These are phyloP conservation scores for Spatulosminthurus flaviceps DNA, from an alignment of 2,888 invertebrate species.

Conservation along the genomic window DNA sequence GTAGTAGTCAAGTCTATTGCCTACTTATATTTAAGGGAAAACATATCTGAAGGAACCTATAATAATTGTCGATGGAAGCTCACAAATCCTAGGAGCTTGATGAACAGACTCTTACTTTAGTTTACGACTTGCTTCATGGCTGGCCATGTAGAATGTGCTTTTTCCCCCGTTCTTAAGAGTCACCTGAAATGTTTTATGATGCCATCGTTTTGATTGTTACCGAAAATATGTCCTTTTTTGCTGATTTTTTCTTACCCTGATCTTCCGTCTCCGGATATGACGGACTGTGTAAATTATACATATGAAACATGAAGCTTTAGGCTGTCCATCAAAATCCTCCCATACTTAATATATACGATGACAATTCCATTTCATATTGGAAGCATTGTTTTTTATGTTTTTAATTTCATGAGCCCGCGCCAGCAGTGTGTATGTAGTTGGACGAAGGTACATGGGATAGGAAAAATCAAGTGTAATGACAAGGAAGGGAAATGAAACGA, in stretches of 20 bases:
- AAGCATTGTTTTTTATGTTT: conserved; percentile 21
- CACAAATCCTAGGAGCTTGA: background rate
- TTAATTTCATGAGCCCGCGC: conserved; percentile 24
- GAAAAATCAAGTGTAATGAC: conserved; percentile 23
- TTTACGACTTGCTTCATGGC: conserved; percentile 19
- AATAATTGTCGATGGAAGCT: conserved; percentile 8
- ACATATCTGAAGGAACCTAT: background rate
- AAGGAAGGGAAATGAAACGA: conserved; percentile 12
- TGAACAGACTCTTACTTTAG: conserved; percentile 10
- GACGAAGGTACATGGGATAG: background rate
- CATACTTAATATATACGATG: background rate
- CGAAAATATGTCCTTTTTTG: background rate
- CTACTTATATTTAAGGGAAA: background rate
- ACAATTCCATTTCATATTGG: conserved; percentile 26
- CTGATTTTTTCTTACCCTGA: background rate
- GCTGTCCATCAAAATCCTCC: conserved; percentile 10
- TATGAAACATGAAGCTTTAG: conserved; percentile 3
- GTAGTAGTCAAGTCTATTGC: too few species aligned
- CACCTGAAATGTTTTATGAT: conserved; percentile 40
- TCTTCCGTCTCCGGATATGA: background rate
- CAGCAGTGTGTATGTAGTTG: background rate
- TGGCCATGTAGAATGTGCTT: conserved; percentile 9
- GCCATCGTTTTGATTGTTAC: conserved; percentile 42
- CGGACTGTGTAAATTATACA: background rate
- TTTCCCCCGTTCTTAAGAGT: conserved; percentile 29